These are phyloP conservation scores for Echinops telfairi DNA, from an alignment of 2,113 vertebrate species.

Conservation along the genomic window DNA sequence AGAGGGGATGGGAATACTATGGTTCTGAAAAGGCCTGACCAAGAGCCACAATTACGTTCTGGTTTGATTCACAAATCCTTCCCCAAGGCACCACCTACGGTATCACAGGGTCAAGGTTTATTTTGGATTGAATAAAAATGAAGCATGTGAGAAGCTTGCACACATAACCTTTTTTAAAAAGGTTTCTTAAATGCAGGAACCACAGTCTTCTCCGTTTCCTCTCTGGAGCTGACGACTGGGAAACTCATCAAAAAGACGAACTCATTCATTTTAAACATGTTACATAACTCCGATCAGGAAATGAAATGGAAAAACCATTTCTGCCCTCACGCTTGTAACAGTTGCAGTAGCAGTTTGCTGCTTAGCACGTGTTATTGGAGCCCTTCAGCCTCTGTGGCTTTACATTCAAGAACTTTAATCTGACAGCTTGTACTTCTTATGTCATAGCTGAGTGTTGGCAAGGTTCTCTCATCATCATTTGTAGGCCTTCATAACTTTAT, in stretches of 20 bases:
- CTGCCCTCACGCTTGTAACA: conserved; percentile 34
- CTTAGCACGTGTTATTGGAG: conserved; percentile 51
- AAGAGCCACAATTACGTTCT: conserved; percentile 35
- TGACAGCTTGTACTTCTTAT: background rate
- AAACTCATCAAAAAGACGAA: conserved; percentile 86
- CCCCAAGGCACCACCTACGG: conserved; percentile 63
- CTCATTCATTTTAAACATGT: conserved; percentile 84
- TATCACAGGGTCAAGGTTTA: conserved; percentile 67
- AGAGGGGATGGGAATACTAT: background rate
- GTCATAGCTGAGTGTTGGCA: conserved; percentile 39
- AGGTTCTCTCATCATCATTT: conserved; percentile 11
- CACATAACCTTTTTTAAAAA: conserved; percentile 67
- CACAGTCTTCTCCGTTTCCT: conserved; percentile 86
- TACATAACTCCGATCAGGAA: conserved; percentile 81
- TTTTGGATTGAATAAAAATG: conserved; percentile 69
- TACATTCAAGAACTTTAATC: conserved; percentile 40
- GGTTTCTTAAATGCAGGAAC: conserved; percentile 53
- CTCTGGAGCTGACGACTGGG: conserved; percentile 82
- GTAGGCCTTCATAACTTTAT: background rate
- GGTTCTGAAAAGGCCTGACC: conserved; percentile 46
- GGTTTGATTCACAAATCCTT: conserved; percentile 15
- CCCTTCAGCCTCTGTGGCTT: conserved; percentile 57
- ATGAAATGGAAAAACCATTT: conserved; percentile 86
- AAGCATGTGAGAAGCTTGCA: conserved; percentile 79
- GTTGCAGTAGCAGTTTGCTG: conserved; percentile 56